Evolutionary conservation across 2,113 vertebrate genomes (phyloP).

Genomic region (Otocyon megalotis): DNA sequence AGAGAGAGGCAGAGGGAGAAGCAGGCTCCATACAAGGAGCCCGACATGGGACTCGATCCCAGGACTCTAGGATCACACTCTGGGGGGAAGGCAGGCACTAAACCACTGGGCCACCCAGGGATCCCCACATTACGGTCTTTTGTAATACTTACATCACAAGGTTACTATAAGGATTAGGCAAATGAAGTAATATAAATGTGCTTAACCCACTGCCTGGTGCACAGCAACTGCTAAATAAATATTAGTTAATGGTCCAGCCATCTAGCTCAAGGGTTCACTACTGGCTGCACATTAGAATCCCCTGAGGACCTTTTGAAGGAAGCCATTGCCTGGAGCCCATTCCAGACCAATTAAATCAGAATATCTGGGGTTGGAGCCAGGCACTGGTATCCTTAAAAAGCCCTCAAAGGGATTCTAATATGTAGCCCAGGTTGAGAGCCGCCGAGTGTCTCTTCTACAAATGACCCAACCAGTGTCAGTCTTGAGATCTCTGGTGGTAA

Average conservation of each 20-base stretch:
- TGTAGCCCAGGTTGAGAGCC: background rate
- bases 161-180: conserved; percentile 39
- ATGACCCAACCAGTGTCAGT: background rate
- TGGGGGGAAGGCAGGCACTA: too few species aligned
- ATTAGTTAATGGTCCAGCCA: background rate
- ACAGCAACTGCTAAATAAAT: conserved; percentile 62
- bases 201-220: conserved; percentile 44
- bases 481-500: background rate
- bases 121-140: background rate
- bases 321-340: conserved; percentile 22
- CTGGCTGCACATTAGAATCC: background rate
- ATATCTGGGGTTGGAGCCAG: conserved; percentile 35
- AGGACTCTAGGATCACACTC: too few species aligned
- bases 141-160: background rate
- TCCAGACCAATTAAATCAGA: conserved; percentile 55
- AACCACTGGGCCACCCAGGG: too few species aligned
- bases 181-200: conserved; percentile 5
- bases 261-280: conserved; percentile 49
- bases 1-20: too few species aligned
- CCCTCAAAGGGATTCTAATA: conserved; percentile 27
- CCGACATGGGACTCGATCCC: too few species aligned
- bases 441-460: background rate
- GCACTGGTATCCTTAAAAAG: conserved; percentile 34
- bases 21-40: too few species aligned
- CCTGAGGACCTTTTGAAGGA: conserved; percentile 57